Evolutionary conservation across 2,888 invertebrate species (phyloP), one percentile per base, ranked within the genome.

Genomic region (Diloba caeruleocephala): DNA sequence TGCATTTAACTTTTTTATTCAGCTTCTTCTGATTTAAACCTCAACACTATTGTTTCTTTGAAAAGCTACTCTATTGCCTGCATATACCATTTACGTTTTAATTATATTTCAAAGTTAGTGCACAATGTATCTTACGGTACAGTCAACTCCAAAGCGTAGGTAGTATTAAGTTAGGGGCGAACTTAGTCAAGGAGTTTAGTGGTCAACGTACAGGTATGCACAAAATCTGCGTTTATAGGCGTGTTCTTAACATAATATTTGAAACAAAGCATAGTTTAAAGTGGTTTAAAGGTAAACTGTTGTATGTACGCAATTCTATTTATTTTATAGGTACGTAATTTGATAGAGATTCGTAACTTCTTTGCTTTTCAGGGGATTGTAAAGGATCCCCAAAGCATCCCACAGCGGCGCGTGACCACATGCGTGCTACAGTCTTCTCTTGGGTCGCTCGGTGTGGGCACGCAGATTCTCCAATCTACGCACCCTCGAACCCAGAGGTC

Each of bases 81-180:
- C 39, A 51, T 32, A 38, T 53, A 53, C 33, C 43, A 41, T 36
- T 32, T 60, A 34, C 29, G 10, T 7, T 34, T 34, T 41, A 37
- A 21, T 51, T 59, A 29, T 23, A 50, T 57, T 37, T 33, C 8
- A 25, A 14, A 51, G 43, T 34, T 51, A 60, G 33, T 38, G 29
- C 2, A 58, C 53, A 58, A 36, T 42, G 60, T 57, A 59, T 53
- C 49, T 36, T 53, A 37, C 36, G 21, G 57, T 14, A 36, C 45
- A 45, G 42, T 55, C 46, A 66, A 65, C 45, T 51, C 21, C 21
- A 7, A 7, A 55, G 48, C 54, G 45, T 53, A 34, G 50, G 45
- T 53, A 34, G 50, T 51, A 69, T 54, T 67, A 66, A 71, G 64
- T 70, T 73, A 73, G 60, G 64, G 49, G 28, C 42, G 53, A 77